phyloP scores from a whole-genome alignment of 2,113 vertebrate genomes.

The Marmota flaviventris region DNA sequence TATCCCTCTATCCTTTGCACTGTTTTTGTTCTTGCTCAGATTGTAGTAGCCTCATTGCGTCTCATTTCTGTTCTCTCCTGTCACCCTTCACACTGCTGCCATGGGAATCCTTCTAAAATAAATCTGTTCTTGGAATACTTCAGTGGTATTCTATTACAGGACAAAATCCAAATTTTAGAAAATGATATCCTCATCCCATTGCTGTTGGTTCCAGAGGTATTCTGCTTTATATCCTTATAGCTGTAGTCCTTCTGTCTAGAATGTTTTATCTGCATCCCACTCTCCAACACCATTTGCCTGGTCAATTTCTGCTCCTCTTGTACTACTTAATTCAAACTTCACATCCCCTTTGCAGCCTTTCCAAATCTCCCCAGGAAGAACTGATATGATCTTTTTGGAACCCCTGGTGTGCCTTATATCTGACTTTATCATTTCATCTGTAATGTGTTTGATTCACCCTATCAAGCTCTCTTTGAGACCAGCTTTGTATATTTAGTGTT shows the following conservation, averaged over 20 bases:
- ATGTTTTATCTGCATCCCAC: background rate
- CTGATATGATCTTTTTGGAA: constrained; percentile 42
- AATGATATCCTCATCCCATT: background rate
- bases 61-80: background rate
- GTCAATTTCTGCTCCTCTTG: constrained; percentile 6
- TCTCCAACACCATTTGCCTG: constrained; percentile 30
- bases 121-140: background rate
- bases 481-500: constrained; percentile 7
- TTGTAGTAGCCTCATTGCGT: background rate
- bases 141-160: background rate
- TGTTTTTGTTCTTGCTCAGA: background rate
- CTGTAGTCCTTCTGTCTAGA: constrained; percentile 11
- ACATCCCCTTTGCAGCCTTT: constrained; percentile 37
- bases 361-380: constrained; percentile 10
- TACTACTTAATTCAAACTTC: constrained; percentile 3
- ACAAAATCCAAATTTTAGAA: background rate
- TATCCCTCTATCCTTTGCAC: background rate
- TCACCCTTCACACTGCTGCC: background rate
- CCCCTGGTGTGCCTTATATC: background rate
- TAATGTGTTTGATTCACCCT: constrained; percentile 5
- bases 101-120: background rate
- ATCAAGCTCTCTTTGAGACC: background rate
- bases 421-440: constrained; percentile 25
- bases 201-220: background rate
- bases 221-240: background rate